A percentile compares a stretch with the other conserved stretches of the same genome.
phyloP scores from a whole-genome alignment of 2,888 invertebrate species.

The Scaptomyza flava region DNA sequence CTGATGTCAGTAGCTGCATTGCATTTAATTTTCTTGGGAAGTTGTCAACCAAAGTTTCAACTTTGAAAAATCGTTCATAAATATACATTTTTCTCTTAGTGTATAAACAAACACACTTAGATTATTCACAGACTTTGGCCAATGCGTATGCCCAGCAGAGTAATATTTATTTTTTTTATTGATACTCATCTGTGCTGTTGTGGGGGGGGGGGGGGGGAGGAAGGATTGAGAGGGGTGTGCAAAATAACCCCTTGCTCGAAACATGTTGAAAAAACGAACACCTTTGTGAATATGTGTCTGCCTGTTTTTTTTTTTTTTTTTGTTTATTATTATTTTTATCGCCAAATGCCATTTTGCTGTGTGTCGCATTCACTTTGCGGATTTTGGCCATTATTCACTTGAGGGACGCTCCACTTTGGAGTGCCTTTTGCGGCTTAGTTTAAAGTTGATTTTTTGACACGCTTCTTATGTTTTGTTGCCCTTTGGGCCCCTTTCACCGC shows the following conservation, averaged over 20 bases:
- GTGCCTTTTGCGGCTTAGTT: slow-evolving; percentile 76
- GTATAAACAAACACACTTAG: slow-evolving; percentile 6
- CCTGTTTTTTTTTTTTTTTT: slow-evolving; percentile 17
- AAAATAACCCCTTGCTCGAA: slow-evolving; percentile 61
- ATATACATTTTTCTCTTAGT: neutral
- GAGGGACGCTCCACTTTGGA: slow-evolving; percentile 58
- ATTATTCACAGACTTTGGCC: slow-evolving; percentile 44
- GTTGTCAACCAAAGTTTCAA: neutral
- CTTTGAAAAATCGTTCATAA: no score
- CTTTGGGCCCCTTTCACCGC: neutral
- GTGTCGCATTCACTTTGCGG: slow-evolving; percentile 78
- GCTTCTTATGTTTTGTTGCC: slow-evolving; percentile 40
- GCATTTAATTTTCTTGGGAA: no score
- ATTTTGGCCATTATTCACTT: slow-evolving; percentile 80
- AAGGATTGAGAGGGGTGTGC: slow-evolving; percentile 22
- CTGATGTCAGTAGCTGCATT: neutral
- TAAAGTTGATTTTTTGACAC: slow-evolving; percentile 70
- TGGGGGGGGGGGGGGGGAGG: slow-evolving; percentile 8
- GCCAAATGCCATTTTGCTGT: slow-evolving; percentile 75
- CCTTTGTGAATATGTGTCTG: slow-evolving; percentile 52
- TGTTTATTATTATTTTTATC: slow-evolving; percentile 60
- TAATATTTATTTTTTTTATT: slow-evolving; percentile 75
- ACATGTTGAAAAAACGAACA: slow-evolving; percentile 51
- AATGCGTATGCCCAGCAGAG: slow-evolving; percentile 70
- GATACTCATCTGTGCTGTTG: slow-evolving; percentile 55